Evolutionary conservation across 1,140 invertebrate species (phyloP).

Genomic region (Sarcophaga bullata): DNA sequence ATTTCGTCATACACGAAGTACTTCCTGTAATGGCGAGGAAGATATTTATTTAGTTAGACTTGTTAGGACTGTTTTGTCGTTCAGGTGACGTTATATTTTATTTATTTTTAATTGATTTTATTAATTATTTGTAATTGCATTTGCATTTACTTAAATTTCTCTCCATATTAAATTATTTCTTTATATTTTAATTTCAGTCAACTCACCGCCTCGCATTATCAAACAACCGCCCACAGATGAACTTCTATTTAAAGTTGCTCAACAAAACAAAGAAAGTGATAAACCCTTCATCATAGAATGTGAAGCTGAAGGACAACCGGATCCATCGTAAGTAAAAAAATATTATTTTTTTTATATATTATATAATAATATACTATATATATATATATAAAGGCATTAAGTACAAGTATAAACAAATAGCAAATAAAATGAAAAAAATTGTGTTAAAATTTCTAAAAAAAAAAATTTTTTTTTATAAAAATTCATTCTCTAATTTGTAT

Average conservation of each 20-base stretch:
- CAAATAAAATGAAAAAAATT: no score
- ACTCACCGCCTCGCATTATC: conserved; percentile 86
- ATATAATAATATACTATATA: no score
- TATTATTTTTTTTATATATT: not conserved
- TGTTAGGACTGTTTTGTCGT: no score
- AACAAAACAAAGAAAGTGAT: conserved; percentile 83
- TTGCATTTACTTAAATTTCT: not conserved
- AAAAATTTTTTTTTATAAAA: no score
- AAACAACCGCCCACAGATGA: conserved; percentile 92
- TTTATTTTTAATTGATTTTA: not conserved
- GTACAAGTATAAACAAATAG: no score
- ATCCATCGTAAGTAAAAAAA: conserved; percentile 78
- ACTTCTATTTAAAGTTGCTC: conserved; percentile 89
- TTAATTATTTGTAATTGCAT: not conserved
- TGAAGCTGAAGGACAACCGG: conserved; percentile 91
- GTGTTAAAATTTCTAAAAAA: no score
- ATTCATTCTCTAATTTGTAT: no score
- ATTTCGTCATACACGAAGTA: no score
- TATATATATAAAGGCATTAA: no score
- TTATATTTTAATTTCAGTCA: conserved; percentile 69
- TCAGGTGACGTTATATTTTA: no score
- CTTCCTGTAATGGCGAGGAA: no score
- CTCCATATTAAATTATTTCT: not conserved
- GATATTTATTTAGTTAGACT: no score
- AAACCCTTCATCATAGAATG: conserved; percentile 96